These are phyloP conservation scores for Acanthococcus lagerstroemiae DNA, from an alignment of 2,888 invertebrate genomes.

Conservation along the genomic window DNA sequence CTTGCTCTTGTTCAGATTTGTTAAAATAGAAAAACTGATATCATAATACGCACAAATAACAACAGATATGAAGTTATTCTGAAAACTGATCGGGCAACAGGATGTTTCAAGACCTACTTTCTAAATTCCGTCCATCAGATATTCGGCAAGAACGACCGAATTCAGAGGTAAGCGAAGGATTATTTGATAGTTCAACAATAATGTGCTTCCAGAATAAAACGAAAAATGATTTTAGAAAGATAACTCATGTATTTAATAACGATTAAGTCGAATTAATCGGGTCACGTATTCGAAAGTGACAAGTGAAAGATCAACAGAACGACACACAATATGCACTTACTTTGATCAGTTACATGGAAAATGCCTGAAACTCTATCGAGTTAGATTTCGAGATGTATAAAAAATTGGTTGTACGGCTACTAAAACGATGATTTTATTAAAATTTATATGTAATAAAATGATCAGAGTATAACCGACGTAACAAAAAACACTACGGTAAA, in stretches of 20 bases:
- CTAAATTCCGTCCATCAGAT: background rate
- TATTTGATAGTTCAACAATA: no score
- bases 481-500: constrained; percentile 14
- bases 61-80: background rate
- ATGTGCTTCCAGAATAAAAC: no score
- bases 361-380: no score
- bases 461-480: constrained; percentile 15
- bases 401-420: no score
- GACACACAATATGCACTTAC: background rate
- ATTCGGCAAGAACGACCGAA: no score
- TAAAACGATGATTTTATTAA: no score
- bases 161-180: no score
- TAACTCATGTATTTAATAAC: no score
- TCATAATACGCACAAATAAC: background rate
- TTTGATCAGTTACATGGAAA: no score
- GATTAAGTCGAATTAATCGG: constrained; percentile 10
- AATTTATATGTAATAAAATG: background rate
- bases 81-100: constrained; percentile 13
- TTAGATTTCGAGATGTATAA: no score
- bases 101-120: constrained; percentile 28
- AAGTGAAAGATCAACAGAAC: background rate
- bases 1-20: no score
- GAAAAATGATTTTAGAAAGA: background rate
- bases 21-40: background rate
- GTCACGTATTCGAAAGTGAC: constrained; percentile 27